Conservation (phyloP, 2,113 vertebrate species). For the Strix aluco region DNA sequence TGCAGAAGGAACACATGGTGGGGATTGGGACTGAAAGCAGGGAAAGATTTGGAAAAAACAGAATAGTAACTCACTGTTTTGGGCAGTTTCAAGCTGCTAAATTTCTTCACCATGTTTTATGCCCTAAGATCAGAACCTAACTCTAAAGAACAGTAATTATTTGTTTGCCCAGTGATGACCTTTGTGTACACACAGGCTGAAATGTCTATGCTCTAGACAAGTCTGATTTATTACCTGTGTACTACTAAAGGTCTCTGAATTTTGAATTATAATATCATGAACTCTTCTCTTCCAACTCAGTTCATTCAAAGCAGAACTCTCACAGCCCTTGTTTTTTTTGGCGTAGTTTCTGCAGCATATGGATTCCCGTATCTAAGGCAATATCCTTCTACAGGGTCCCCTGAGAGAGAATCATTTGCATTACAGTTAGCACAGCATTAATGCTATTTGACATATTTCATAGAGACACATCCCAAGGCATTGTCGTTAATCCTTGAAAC, state of each 20-base stretch:
- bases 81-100: not conserved
- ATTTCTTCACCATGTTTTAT: not conserved
- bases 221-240: not conserved
- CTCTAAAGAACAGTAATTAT: not conserved
- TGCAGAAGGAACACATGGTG: not conserved
- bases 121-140: not conserved
- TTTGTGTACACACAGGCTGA: not conserved
- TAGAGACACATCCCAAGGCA: not conserved
- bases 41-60: not conserved
- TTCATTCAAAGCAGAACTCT: not conserved
- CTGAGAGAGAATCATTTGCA: not conserved
- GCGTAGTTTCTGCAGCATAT: not conserved
- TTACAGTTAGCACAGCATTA: not conserved
- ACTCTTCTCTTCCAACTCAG: not conserved
- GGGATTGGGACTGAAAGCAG: not conserved
- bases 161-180: not conserved
- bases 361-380: not conserved
- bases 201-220: not conserved
- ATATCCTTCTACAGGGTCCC: not conserved
- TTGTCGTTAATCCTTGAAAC: constrained; percentile 18
- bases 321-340: not conserved
- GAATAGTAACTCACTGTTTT: not conserved
- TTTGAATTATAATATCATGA: not conserved
- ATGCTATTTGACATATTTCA: constrained; percentile 17
- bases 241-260: not conserved